These are phyloP conservation scores for Drosophila parabipectinata DNA, from an alignment of 1,140 invertebrate species.

Conservation along the genomic window DNA sequence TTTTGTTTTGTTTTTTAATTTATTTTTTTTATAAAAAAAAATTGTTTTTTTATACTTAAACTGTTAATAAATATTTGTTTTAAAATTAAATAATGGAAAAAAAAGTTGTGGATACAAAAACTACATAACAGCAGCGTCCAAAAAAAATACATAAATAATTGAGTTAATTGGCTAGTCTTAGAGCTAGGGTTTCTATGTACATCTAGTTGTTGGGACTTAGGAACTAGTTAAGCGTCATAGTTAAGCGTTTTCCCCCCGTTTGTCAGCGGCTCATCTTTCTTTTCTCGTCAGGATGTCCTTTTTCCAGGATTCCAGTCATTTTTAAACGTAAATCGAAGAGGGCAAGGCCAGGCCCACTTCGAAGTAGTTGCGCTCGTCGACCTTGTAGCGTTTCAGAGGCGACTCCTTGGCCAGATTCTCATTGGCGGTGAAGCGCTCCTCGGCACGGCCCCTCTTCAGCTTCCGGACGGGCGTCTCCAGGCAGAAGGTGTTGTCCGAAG, in stretches of 20 bases:
- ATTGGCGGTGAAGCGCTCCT: background rate
- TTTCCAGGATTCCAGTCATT: background rate
- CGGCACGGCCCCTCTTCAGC: conserved; percentile 30
- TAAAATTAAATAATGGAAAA: conserved; percentile 69
- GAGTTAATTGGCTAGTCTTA: conserved; percentile 9
- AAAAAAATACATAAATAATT: conserved; percentile 53
- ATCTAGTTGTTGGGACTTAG: conserved; percentile 51
- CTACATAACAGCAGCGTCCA: conserved; percentile 76
- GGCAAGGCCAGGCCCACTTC: conserved; percentile 78
- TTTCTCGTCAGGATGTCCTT: background rate
- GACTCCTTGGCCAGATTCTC: conserved; percentile 39
- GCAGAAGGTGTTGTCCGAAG: conserved; percentile 54
- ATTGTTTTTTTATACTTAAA: conserved; percentile 14
- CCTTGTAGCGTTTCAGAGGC: conserved; percentile 70
- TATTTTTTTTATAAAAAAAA: conserved; percentile 49
- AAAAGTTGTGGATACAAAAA: conserved; percentile 61
- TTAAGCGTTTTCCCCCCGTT: conserved; percentile 83
- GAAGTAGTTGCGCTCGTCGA: conserved; percentile 73
- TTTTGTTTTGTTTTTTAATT: conserved; percentile 50
- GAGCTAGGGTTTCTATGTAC: conserved; percentile 28
- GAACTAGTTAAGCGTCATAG: conserved; percentile 81
- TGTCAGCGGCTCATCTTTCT: conserved; percentile 64
- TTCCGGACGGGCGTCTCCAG: conserved; percentile 63
- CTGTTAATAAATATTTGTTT: conserved; percentile 37
- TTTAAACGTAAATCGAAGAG: conserved; percentile 74